Base-by-base conservation (phyloP, 2,888 invertebrate genomes). In the Spodoptera picta region DNA sequence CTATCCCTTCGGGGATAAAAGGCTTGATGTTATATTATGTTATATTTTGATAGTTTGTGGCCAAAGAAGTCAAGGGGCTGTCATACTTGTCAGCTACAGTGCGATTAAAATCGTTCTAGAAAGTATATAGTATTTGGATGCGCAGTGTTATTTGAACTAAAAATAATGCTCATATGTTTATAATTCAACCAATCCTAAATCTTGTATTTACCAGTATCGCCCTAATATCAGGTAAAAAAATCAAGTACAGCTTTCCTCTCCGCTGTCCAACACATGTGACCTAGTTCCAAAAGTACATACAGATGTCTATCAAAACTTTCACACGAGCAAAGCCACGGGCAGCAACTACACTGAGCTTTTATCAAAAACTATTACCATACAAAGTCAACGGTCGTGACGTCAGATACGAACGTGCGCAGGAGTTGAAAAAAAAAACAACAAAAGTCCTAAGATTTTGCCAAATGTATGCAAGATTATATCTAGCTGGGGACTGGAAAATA, bases 401-500 rank as follows among this genome's bases (percentile, higher is more conserved):
- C 66, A 77, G 77, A 77, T 73, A 71, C 53, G 49, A 71, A 68
- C 71, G 66, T 83, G 74, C 75, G 70, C 69, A 69, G 68, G 64
- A 77, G 73, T 73, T 51, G 77, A 81, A 82, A 83, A 78, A 80
- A 79, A 67, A 77, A 74, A 81, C 82, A 79, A 78, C 75, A 60
- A 72, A 81, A 80, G 74, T 80, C 78, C 83, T 83, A 83, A 82
- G 82, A 84, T 81, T 77, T 70, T 80, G 77, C 83, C 77, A 87
- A 89, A 89, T 87, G 83, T 88, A 87, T 90, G 87, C 87, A 87
- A 84, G 90, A 90, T 89, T 70, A 48, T 85, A 88, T 88, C 87
- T 80, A 44, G 52, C 14, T 52, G 44, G 52, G 70, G 73, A 79
- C 79, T 77, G 84, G 79, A 82, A 83, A 77, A 71, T 75, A 69